Evolutionary conservation across 2,888 invertebrate species (phyloP).

Genomic region (Steinernema scapterisci): DNA sequence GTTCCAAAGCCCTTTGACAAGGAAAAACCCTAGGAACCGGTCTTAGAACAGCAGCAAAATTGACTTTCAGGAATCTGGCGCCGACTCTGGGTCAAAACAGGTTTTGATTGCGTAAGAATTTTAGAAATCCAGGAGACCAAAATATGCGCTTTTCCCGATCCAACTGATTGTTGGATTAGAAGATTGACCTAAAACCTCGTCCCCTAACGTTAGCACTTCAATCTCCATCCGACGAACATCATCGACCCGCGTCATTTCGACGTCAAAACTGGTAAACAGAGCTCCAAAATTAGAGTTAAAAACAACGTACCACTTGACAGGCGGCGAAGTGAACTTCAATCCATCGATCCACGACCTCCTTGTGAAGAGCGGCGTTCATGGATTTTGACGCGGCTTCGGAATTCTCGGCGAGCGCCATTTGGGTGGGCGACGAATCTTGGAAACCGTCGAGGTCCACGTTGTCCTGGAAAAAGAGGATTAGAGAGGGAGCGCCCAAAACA

Average conservation of each 20-base stretch:
- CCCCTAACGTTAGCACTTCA: no score
- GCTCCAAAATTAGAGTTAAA: background rate
- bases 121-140: no score
- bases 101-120: background rate
- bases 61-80: background rate
- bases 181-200: no score
- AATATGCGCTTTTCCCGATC: no score
- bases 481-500: background rate
- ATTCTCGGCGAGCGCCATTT: background rate
- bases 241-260: background rate
- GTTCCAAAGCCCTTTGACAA: background rate
- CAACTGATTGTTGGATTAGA: no score
- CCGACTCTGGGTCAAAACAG: background rate
- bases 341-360: constrained; percentile 27
- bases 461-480: background rate
- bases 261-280: background rate
- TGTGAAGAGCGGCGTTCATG: background rate
- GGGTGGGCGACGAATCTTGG: no score
- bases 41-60: background rate
- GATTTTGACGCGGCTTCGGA: background rate
- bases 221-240: no score
- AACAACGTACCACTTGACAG: constrained; percentile 22
- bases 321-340: constrained; percentile 15
- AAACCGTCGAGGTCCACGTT: background rate
- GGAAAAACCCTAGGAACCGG: background rate